These are phyloP conservation scores for Aphaenogaster floridana DNA, from an alignment of 1,140 invertebrate species.

Conservation along the genomic window DNA sequence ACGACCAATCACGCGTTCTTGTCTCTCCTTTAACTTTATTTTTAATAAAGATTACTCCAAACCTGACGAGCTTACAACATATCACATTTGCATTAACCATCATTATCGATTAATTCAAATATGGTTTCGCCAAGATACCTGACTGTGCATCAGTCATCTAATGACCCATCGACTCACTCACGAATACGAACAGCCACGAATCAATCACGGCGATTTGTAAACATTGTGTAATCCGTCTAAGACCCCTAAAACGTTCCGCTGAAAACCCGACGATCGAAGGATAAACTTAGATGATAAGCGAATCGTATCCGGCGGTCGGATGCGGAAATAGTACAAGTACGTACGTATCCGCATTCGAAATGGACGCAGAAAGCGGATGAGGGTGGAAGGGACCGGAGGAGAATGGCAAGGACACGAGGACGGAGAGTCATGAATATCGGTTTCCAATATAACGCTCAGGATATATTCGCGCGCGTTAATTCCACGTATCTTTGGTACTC, in stretches of 20 bases:
- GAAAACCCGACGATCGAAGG: neutral
- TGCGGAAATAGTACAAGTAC: conserved; percentile 19
- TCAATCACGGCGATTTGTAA: conserved; percentile 11
- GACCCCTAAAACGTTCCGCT: conserved; percentile 1
- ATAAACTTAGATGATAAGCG: conserved; percentile 16
- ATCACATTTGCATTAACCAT: neutral
- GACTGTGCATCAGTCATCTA: conserved; percentile 16
- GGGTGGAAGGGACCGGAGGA: neutral
- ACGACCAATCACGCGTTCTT: neutral
- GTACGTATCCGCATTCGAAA: conserved; percentile 30
- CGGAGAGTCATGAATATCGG: conserved; percentile 68
- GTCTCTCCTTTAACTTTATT: neutral
- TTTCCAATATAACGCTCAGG: conserved; percentile 71
- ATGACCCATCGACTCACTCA: neutral
- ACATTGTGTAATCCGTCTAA: neutral
- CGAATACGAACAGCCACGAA: neutral
- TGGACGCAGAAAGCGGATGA: neutral
- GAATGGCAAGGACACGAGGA: conserved; percentile 50
- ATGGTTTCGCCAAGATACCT: neutral
- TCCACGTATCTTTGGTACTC: conserved; percentile 65
- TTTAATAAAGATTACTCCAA: neutral
- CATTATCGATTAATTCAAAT: conserved; percentile 16
- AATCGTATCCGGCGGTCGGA: conserved; percentile 16
- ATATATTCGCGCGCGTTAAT: conserved; percentile 70
- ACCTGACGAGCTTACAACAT: neutral